Evolutionary conservation across 1,140 invertebrate genomes (phyloP), one percentile per base, ranked within the genome.

Genomic region (Cotesia typhae): DNA sequence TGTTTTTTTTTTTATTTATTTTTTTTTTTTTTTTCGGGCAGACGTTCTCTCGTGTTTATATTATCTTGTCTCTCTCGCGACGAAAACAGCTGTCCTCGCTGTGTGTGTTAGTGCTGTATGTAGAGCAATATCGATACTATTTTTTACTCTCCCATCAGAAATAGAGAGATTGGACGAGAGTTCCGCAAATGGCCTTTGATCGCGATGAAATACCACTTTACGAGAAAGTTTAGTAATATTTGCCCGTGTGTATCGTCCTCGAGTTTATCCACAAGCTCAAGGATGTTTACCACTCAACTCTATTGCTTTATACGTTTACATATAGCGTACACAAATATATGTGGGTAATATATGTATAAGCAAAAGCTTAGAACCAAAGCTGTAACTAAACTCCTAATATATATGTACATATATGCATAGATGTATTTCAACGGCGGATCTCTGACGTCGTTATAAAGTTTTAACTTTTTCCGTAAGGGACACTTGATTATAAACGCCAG

Each of bases 31-130:
- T 47, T 47, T 47, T 47, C 9, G 6, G 10, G 6, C 41, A 10
- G 41, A 47, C 41, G 6, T 6, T 7, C 10, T 6, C 5, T 3
- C 5, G 41, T 47, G 41, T 47, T 47, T 47, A 47, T 47, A 47
- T 10, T 47, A 6, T 6, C 5, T 53, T 63, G 17, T 70, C 53
- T 36, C 35, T 35, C 20, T 57, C n/a, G 35, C 41, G 20, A 20
- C 57, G 12, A 14, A 52, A 65, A 41, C 71, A 74, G 74, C 74
- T 77, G 74, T 68, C 64, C 65, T 36, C 57, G 47, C 59, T 73
- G 66, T 74, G 72, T 75, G 59, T 53, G 17, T 71, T 52, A 37
- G 57, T 53, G 36, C 55, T 55, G 52, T 63, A 36, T 14, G 57
- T 63, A 35, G n/a, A 20, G 20, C 41, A 70, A 51, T 63, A 60